A percentile compares a stretch with the other conserved stretches of the same genome.
These are phyloP conservation scores for Colletes gigas DNA, from an alignment of 1,140 invertebrate species.

Conservation along the genomic window DNA sequence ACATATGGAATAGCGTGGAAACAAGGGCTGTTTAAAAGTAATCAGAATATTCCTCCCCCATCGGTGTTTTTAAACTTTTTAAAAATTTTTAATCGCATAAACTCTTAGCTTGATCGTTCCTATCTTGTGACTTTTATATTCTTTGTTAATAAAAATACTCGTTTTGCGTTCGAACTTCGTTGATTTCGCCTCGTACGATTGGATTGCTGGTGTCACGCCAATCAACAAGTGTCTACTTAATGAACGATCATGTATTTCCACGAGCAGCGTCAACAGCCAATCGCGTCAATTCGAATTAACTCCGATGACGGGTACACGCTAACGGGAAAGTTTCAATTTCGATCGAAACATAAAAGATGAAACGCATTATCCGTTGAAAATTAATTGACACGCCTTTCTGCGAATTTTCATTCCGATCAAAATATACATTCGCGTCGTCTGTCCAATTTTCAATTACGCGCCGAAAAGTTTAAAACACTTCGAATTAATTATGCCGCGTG, in stretches of 20 bases:
- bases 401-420: too few species aligned
- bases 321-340: constrained; percentile 26
- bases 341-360: background rate
- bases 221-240: constrained; percentile 66
- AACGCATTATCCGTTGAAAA: too few species aligned
- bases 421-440: background rate
- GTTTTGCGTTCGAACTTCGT: too few species aligned
- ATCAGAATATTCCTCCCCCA: too few species aligned
- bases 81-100: too few species aligned
- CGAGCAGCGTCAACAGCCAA: constrained; percentile 44
- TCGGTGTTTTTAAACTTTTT: too few species aligned
- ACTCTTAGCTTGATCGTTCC: too few species aligned
- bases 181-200: constrained; percentile 1
- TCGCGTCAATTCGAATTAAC: constrained; percentile 49
- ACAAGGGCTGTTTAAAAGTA: too few species aligned
- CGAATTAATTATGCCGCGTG: background rate
- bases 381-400: too few species aligned
- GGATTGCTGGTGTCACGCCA: constrained; percentile 43
- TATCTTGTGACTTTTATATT: too few species aligned
- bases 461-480: background rate
- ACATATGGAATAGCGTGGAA: too few species aligned
- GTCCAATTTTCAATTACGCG: constrained; percentile 15
- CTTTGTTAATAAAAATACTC: too few species aligned
- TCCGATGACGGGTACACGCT: background rate
- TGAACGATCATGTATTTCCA: constrained; percentile 53